A percentile compares a stretch with the other conserved stretches of the same genome.
Evolutionary conservation across 2,797 vertebrate species (phyloP).

Genomic region (Neosilurus mollespiculum): DNA sequence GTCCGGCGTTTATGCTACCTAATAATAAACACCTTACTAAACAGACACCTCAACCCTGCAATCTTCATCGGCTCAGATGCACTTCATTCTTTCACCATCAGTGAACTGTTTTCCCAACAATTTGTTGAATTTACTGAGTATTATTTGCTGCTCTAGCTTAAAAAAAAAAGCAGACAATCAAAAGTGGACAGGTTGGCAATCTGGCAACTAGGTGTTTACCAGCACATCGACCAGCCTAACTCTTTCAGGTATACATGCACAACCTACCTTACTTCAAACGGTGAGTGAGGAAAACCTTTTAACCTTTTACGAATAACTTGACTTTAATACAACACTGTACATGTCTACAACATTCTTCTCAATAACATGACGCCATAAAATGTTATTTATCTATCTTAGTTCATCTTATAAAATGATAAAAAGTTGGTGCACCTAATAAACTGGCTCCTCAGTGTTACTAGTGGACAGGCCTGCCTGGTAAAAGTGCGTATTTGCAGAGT

Average conservation of each 20-base stretch:
- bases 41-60: background rate
- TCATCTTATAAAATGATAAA: background rate
- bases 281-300: background rate
- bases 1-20: background rate
- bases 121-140: background rate
- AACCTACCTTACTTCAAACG: background rate
- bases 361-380: background rate
- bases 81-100: background rate
- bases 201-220: background rate
- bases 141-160: background rate
- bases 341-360: background rate
- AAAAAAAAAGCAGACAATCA: background rate
- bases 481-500: conserved; percentile 31
- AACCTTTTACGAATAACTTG: background rate
- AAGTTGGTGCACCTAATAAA: conserved; percentile 7
- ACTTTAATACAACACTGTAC: background rate
- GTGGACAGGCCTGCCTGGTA: background rate
- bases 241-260: background rate
- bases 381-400: background rate
- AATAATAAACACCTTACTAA: background rate
- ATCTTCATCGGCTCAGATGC: too few species aligned
- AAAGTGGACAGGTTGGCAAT: too few species aligned
- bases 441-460: background rate
- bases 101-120: background rate
- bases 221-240: background rate